Evolutionary conservation across 1,140 invertebrate genomes (phyloP), one percentile per base, ranked within the genome.

Genomic region (Arctopsyche grandis): DNA sequence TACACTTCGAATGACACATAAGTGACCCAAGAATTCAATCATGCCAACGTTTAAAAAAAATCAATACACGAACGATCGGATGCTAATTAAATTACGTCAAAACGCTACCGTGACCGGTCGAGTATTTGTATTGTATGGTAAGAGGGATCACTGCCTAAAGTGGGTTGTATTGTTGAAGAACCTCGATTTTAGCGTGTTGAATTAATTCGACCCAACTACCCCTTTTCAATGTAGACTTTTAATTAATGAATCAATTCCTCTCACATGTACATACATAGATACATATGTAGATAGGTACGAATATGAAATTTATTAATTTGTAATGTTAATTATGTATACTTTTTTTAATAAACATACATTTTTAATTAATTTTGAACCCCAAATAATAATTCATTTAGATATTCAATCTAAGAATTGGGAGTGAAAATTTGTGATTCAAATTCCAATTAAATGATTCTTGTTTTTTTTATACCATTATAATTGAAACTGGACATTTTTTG

Each of bases 31-130:
- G 56, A 60, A 60, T 60, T 16, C 56, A 21, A 60, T 60, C 48
- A 60, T 21, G 1, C 56, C 5, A 19, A 21, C 56, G 9, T 3
- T 46, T 1, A 14, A 60, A 60, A 60, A 60, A 60, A 60, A 60
- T 19, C 56, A 60, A 60, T 60, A 60, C 16, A 21, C 56, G 29
- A 38, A 19, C 56, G 56, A 60, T 60, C 16, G 29, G 24, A 26
- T 26, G 24, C 63, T 66, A 66, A 66, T 66, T 66, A 66, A 66
- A 66, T 66, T 66, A 66, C n/a, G n/a, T 16, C 21, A 60, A 24
- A 66, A 66, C 16, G 14, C 56, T 60, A 60, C 4, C 63, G 63
- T 66, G 24, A 29, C 63, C 21, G 21, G 7, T 26, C 3, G 16
- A 52, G 48, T 52, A 52, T 52, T 52, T 52, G 16, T 52, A 52